Conservation (phyloP, 2,888 invertebrate species). For the Lottia gigantea region DNA sequence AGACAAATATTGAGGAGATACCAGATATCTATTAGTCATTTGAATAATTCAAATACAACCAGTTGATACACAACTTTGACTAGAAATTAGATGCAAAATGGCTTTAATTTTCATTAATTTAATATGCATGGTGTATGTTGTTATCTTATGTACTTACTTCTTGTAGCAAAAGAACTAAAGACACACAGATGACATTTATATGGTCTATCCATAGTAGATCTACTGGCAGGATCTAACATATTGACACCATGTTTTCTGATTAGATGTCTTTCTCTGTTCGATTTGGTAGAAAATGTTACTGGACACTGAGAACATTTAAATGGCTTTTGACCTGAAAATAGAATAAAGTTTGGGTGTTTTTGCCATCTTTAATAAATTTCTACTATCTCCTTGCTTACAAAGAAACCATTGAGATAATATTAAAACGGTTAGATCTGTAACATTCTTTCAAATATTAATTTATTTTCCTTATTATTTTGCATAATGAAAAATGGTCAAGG, state of each 20-base stretch:
- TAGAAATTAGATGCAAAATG: neutral
- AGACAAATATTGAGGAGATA: no score
- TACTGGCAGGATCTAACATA: constrained; percentile 71
- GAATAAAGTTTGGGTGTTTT: no score
- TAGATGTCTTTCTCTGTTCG: constrained; percentile 95
- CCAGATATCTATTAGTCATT: no score
- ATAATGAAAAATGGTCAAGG: no score
- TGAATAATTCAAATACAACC: no score
- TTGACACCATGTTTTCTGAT: constrained; percentile 82
- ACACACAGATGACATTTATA: constrained; percentile 82
- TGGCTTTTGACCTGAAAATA: constrained; percentile 80
- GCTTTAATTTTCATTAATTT: neutral
- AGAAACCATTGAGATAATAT: no score
- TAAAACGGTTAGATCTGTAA: no score
- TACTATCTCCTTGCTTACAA: no score
- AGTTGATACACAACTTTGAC: no score
- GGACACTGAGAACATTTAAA: constrained; percentile 95
- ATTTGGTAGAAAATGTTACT: constrained; percentile 94
- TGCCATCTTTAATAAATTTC: no score
- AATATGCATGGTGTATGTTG: neutral
- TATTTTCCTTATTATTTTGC: no score
- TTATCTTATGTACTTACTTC: constrained; percentile 62
- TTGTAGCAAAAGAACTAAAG: constrained; percentile 83
- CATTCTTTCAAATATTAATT: no score
- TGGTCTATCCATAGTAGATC: constrained; percentile 70